Conservation (phyloP, 2,797 vertebrate species). For the Brachyalestes nurse region DNA sequence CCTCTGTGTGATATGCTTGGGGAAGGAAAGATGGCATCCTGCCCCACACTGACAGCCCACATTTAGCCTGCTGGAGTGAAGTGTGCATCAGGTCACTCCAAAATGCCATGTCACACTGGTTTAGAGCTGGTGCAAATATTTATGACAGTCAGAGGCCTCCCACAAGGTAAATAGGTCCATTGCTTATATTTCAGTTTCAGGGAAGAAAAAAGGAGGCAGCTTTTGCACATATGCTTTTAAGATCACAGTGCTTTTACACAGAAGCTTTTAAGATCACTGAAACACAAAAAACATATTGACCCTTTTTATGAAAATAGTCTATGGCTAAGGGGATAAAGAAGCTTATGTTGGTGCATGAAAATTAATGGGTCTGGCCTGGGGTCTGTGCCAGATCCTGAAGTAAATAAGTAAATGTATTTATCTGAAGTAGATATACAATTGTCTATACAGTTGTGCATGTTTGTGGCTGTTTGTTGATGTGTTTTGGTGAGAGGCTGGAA, state of each 20-base stretch:
- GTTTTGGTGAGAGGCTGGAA: background rate
- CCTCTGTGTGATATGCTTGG: slow-evolving; percentile 61
- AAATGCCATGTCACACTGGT: slow-evolving; percentile 83
- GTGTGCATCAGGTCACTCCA: slow-evolving; percentile 74
- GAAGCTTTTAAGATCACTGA: slow-evolving; percentile 45
- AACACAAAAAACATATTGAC: too few relatives aligned
- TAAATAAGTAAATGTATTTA: slow-evolving; percentile 19
- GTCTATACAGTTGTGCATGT: too few relatives aligned
- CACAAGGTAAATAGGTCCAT: slow-evolving; percentile 78
- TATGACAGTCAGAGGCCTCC: slow-evolving; percentile 79
- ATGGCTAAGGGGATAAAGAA: slow-evolving; percentile 32
- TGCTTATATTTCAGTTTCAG: slow-evolving; percentile 78
- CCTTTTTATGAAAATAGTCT: slow-evolving; percentile 51
- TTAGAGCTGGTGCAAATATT: slow-evolving; percentile 83
- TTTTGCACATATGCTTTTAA: slow-evolving; percentile 53
- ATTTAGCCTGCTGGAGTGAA: slow-evolving; percentile 74
- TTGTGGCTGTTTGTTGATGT: background rate
- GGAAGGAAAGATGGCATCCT: slow-evolving; percentile 61
- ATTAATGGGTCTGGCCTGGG: slow-evolving; percentile 17
- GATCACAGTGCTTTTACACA: slow-evolving; percentile 44
- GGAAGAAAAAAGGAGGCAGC: slow-evolving; percentile 60
- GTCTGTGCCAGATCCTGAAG: slow-evolving; percentile 11
- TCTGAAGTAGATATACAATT: slow-evolving; percentile 1
- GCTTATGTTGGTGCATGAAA: slow-evolving; percentile 4
- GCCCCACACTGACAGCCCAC: slow-evolving; percentile 72